A percentile compares a stretch with the other conserved stretches of the same genome.
These are phyloP conservation scores for Phyto melanocephala DNA, from an alignment of 2,888 invertebrate genomes.

Conservation along the genomic window DNA sequence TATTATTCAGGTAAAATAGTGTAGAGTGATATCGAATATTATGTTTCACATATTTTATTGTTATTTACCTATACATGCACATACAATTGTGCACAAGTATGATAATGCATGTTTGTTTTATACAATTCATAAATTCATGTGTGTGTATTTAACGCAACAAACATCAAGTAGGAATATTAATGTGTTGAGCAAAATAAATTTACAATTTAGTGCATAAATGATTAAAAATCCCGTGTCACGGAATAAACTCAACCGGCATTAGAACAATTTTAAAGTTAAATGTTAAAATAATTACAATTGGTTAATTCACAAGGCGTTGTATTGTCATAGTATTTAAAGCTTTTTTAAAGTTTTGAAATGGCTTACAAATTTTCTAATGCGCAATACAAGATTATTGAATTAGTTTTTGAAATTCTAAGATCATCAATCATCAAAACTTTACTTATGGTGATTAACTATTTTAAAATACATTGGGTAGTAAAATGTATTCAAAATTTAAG, in stretches of 20 bases:
- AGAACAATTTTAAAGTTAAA: neutral
- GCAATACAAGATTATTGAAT: too few species aligned
- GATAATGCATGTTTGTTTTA: neutral
- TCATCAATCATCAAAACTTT: too few species aligned
- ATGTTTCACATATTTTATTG: constrained; percentile 59
- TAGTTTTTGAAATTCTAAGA: too few species aligned
- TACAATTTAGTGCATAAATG: constrained; percentile 15
- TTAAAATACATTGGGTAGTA: too few species aligned
- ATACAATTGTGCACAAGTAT: neutral
- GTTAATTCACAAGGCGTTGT: too few species aligned
- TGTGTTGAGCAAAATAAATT: constrained; percentile 34
- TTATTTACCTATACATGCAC: constrained; percentile 33
- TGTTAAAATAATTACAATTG: too few species aligned
- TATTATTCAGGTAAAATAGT: constrained; percentile 57
- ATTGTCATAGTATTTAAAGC: too few species aligned
- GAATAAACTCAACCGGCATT: neutral
- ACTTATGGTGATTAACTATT: too few species aligned
- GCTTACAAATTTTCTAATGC: too few species aligned
- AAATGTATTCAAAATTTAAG: too few species aligned
- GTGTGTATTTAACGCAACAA: neutral
- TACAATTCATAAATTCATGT: neutral
- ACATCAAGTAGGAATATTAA: constrained; percentile 25
- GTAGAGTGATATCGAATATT: constrained; percentile 52
- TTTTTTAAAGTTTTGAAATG: too few species aligned
- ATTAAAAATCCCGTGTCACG: constrained; percentile 5